These are phyloP conservation scores for Mimachlamys varia DNA, from an alignment of 2,888 invertebrate genomes.

Conservation along the genomic window DNA sequence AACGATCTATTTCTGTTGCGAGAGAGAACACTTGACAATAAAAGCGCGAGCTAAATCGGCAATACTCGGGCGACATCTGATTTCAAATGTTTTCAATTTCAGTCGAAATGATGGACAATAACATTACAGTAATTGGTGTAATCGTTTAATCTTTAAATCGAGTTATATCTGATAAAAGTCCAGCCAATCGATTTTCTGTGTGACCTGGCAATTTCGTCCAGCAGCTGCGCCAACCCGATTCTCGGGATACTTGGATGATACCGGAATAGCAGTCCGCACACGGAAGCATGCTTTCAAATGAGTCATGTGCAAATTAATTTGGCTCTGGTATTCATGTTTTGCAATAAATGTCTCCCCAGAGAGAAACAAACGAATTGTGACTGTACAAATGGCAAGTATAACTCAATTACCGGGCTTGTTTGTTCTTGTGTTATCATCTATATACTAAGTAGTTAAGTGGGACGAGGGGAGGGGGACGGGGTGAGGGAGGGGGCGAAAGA, in stretches of 20 bases:
- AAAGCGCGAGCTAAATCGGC: neutral
- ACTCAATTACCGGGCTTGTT: neutral
- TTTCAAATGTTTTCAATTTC: neutral
- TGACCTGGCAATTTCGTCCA: neutral
- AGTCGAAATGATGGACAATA: neutral
- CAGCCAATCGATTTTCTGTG: neutral
- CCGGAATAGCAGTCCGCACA: neutral
- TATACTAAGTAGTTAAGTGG: neutral
- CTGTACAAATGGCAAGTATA: neutral
- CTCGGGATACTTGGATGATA: neutral
- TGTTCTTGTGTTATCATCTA: neutral
- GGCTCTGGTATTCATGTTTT: slow-evolving; percentile 14
- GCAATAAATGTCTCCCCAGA: neutral
- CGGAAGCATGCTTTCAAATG: neutral
- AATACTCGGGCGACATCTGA: neutral
- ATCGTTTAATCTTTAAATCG: neutral
- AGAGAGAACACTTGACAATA: no score
- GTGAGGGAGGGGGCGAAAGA: neutral
- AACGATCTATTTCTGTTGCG: no score
- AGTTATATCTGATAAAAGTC: neutral
- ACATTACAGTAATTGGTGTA: neutral
- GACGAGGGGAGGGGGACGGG: neutral
- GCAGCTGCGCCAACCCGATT: neutral
- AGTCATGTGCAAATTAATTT: slow-evolving; percentile 26
- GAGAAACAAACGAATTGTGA: neutral